Evolutionary conservation across 1,140 invertebrate species (phyloP), one percentile per base, ranked within the genome.

Genomic region (Trachymyrmex cornetzi): DNA sequence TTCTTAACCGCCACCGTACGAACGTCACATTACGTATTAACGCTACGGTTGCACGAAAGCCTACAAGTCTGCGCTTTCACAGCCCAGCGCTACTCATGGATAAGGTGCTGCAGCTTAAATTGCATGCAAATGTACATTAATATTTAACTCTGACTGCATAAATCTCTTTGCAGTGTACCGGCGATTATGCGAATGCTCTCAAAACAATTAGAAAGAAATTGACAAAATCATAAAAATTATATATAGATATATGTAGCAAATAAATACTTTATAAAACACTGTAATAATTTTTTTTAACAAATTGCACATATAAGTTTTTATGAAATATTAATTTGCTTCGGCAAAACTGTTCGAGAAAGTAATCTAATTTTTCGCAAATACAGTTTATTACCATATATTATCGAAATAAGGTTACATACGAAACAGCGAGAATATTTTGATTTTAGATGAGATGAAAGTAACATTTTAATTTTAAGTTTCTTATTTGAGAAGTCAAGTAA

Each of bases 11-110:
- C 22, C 53, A 59, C 50, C 69, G 27, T 61, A 61, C n/a, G 12
- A 61, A 50, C 67, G 48, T 75, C 24, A 14, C 55, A n/a, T 84
- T 84, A 84, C 55, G 50, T 84, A 84, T 84, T 84, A 61, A 74
- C 24, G 34, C 16, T 34, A 27, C 7, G 53, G 16, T 67, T 30
- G 57, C 55, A 82, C 38, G 55, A 30, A 84, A 75, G 27, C 55
- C 64, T 22, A 72, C 67, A 59, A 48, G 24, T 34, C 55, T 24
- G 22, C 9, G 77, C 63, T 61, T 82, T 57, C 79, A 22, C n/a
- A 34, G 24, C 44, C n/a, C 24, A 19, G 24, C 38, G 22, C 63
- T 57, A 38, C n/a, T 55, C 55, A 3, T 44, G 24, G 11, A 71
- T 71, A 44, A 57, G 30, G 22, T 19, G 27, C 34, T 11, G 34